These are phyloP conservation scores for Melieria picta DNA, from an alignment of 2,888 invertebrate species.

Conservation along the genomic window DNA sequence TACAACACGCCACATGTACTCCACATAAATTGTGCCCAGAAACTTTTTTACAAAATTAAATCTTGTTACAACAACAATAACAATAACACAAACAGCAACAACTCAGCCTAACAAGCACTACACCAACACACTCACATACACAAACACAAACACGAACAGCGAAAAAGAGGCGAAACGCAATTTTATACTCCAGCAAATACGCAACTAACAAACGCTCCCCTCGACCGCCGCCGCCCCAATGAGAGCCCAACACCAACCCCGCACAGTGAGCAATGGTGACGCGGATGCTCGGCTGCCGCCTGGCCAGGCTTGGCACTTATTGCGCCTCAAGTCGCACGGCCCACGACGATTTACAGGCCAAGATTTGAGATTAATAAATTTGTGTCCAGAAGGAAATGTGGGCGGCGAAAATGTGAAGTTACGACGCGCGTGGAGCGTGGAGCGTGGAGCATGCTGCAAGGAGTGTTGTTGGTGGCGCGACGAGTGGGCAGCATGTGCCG, in stretches of 20 bases:
- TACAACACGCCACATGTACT: constrained; percentile 54
- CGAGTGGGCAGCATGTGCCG: too few species aligned
- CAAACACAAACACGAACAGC: neutral
- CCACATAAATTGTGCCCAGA: constrained; percentile 10
- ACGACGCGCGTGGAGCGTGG: constrained; percentile 29
- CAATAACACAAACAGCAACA: constrained; percentile 5
- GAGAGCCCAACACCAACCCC: too few species aligned
- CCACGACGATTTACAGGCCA: constrained; percentile 52
- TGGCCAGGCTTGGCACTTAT: constrained; percentile 31
- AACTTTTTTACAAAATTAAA: constrained; percentile 56
- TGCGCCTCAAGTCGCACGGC: constrained; percentile 13
- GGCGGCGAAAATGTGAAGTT: constrained; percentile 51
- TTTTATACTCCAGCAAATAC: constrained; percentile 24
- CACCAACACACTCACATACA: neutral
- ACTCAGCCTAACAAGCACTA: neutral
- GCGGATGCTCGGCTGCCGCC: neutral
- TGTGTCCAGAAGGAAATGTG: constrained; percentile 54
- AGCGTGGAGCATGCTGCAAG: neutral
- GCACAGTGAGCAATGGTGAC: too few species aligned
- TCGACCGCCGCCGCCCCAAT: too few species aligned
- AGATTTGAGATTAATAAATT: constrained; percentile 59
- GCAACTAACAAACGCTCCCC: constrained; percentile 10
- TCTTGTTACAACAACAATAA: constrained; percentile 45
- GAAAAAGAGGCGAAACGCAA: constrained; percentile 5
- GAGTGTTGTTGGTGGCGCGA: too few species aligned